Evolutionary conservation across 2,888 invertebrate species (phyloP), one percentile per base, ranked within the genome.

Genomic region (Lamellibrachia satsuma): DNA sequence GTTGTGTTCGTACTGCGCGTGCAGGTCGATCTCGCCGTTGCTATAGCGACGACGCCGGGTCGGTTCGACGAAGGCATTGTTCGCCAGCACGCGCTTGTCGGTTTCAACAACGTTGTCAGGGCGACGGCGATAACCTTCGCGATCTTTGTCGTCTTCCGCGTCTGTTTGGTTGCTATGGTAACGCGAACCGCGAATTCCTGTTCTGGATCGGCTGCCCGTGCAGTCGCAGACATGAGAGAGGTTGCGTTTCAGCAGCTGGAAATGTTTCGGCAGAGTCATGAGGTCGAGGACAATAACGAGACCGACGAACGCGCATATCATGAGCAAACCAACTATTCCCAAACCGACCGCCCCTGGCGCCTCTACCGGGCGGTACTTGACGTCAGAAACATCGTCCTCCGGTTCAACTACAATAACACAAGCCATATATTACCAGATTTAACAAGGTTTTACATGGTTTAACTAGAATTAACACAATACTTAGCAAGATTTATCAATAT

Each of bases 271-370:
- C 27, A 93, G 91, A 90, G 92, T 93, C 51, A 91, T 57, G 55
- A 93, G 90, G 90, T 93, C 93, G 57, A 93, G 91, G 27, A 93
- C 22, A 52, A 93, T 91, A 57, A 93, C 90, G 51, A 91, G 91
- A 22, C 11, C 93, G 7, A 93, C n/a, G 57, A 93, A 27, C 51
- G 93, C 91, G n/a, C 55, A 51, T 57, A 52, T 51, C 91, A 93
- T 90, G 6, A 8, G 91, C 52, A 93, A 51, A 75, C 93, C 92
- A 1, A 93, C 92, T 9, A 93, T 92, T 22, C 93, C 93, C 52
- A 93, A 90, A n/a, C 93, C 93, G 8, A 92, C 92, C 2, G 94
- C 94, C 4, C 94, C 94, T 9, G 93, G 93, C 6, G 94, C 94
- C 39, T 94, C 94, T 27, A 57, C 52, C 90, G 93, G 52, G n/a